Evolutionary conservation across 2,113 vertebrate species (phyloP), one percentile per base, ranked within the genome.

Genomic region (Prionailurus bengalensis): DNA sequence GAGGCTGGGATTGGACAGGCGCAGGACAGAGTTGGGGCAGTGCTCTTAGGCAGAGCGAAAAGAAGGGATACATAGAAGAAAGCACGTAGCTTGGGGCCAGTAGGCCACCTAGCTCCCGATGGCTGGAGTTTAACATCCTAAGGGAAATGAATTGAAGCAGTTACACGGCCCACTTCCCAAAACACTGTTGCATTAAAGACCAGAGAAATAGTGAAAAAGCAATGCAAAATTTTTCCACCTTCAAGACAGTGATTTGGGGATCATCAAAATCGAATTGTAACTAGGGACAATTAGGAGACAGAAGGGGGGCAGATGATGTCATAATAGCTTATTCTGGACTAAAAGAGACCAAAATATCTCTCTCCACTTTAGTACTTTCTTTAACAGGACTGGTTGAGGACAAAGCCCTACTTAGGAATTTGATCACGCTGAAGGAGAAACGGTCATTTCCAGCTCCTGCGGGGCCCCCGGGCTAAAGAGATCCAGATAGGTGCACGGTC

Each of bases 91-190:
- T 0, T 10, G 11, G 31, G 29, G 12, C 8, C 1, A 42, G 4
- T 4, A 29, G 25, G 55, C 23, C 25, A 12, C 15, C 10, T 0
- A 0, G 13, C 4, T 42, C 61, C 2, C 12, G 0, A 31, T 16
- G 29, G 9, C 5, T 13, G 42, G 36, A 48, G n/a, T 33, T 80
- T 61, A 66, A 29, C 55, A 66, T 48, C n/a, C 8, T 19, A 55
- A 87, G 36, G 39, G 81, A 71, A 36, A 55, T 15, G 19, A 68
- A 23, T 3, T 61, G 48, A 14, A 21, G 33, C 36, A 45, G 1
- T 3, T 86, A 13, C 27, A 9, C 21, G n/a, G 15, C 27, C n/a
- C n/a, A 36, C 53, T 13, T 71, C 27, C 29, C 16, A 36, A 71
- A 39, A 86, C 21, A 25, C 25, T 8, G 7, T 1, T 42, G 55